These are phyloP conservation scores for Cuniculus paca DNA, from an alignment of 2,797 vertebrate species.

Conservation along the genomic window DNA sequence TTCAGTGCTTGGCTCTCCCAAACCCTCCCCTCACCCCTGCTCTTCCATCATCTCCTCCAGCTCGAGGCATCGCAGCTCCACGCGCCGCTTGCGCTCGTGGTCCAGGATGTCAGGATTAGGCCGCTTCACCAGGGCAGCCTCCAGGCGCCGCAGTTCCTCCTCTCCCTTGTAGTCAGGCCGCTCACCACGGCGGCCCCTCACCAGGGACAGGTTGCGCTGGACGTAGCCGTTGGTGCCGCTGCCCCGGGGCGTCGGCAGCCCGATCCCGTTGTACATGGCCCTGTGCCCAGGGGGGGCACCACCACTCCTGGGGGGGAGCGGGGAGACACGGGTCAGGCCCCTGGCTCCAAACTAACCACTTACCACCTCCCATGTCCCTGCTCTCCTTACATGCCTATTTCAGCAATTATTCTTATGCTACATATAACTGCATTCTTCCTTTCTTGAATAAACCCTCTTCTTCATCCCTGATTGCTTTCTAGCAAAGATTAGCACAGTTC, in stretches of 20 bases:
- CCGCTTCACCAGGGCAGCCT: constrained; percentile 94
- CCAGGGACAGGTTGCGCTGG: constrained; percentile 95
- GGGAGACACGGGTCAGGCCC: constrained; percentile 82
- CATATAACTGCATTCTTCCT: background rate
- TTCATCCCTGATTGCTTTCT: background rate
- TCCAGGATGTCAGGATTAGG: constrained; percentile 97
- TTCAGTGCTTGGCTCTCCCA: constrained; percentile 68
- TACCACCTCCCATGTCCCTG: constrained; percentile 69
- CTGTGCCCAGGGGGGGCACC: constrained; percentile 85
- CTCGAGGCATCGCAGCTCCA: constrained; percentile 97
- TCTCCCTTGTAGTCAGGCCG: constrained; percentile 91
- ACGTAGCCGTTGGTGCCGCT: constrained; percentile 98
- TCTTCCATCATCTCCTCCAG: constrained; percentile 98
- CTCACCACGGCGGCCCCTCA: constrained; percentile 92
- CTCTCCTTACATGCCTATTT: constrained; percentile 59
- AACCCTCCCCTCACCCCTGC: constrained; percentile 92
- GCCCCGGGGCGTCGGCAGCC: constrained; percentile 95
- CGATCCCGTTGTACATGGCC: constrained; percentile 97
- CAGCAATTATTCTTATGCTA: constrained; percentile 26
- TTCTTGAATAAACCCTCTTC: background rate
- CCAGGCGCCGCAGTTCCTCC: constrained; percentile 95
- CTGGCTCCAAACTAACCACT: constrained; percentile 78
- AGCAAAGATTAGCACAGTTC: background rate
- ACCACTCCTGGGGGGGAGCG: constrained; percentile 81
- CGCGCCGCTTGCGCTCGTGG: constrained; percentile 96